Base-by-base conservation (phyloP, 2,113 vertebrate species). In the Macrotus californicus region DNA sequence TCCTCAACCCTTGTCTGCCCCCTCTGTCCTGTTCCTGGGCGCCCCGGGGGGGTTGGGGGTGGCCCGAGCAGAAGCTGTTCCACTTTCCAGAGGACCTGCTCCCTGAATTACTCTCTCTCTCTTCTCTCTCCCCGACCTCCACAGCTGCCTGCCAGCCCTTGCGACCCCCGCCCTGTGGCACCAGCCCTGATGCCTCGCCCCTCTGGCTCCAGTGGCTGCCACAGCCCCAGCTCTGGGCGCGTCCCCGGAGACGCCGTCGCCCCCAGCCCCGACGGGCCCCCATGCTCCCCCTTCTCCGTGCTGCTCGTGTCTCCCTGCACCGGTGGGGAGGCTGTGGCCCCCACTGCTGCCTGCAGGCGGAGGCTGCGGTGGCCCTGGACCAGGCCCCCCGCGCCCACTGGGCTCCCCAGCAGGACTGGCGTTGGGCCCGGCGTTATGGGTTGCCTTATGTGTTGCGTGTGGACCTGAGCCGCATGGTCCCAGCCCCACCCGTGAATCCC, bases 351-450 rank as follows among this genome's bases (percentile, higher is more conserved):
- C 93, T 97, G 16, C 81, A 0, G 8, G 96, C 79, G 0, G 97
- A 97, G 73, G 96, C 89, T 9, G 4, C 19, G 31, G 97, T 97
- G n/a, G 61, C 77, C 21, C 82, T 97, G 52, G 54, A 31, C 19
- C 39, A 7, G 3, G 56, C 34, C 7, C 16, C 86, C 19, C 11
- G 31, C 0, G 14, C 92, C 34, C 6, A 15, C 67, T 94, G 93
- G 96, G 66, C 15, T 14, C 95, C 82, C 1, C 96, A 95, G 94
- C 93, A 97, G 54, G 97, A 98, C 92, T 97, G 97, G 96, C 91
- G 93, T 64, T 97, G 97, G 97, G 97, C 97, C 69, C 94, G 96
- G 69, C 97, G 56, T 9, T 97, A 97, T 0, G 96, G 96, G 79
- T 89, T 97, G 83, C 97, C 97, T 82, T 91, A 41, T 0, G 97